phyloP scores from a whole-genome alignment of 37 sponge, comb jelly and placozoan species.

The Crambe crambe region DNA sequence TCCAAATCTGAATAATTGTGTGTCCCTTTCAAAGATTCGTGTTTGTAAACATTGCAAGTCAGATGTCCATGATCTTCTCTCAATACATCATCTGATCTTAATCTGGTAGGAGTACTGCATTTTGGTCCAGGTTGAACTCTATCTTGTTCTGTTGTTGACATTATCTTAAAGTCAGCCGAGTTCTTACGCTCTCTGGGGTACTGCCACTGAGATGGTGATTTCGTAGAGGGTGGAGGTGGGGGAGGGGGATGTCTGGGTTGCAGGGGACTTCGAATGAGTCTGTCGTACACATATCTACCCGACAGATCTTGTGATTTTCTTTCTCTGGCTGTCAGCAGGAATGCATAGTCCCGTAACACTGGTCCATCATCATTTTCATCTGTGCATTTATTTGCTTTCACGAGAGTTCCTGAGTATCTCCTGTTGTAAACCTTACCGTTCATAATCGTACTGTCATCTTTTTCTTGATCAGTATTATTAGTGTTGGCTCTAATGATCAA shows the following conservation, averaged over 20 bases:
- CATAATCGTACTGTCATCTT: not conserved
- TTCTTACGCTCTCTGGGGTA: not conserved
- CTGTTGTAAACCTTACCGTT: constrained; percentile 14
- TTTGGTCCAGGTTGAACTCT: not conserved
- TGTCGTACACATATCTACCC: constrained; percentile 24
- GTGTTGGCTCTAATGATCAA: constrained; percentile 9
- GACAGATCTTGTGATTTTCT: constrained; percentile 13
- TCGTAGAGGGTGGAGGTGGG: no score
- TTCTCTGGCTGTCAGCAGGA: constrained; percentile 9
- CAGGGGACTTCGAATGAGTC: constrained; percentile 11
- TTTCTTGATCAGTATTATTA: not conserved
- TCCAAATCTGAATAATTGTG: not conserved
- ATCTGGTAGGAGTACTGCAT: not conserved
- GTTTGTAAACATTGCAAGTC: no score
- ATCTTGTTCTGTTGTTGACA: not conserved
- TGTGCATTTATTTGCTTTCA: constrained; percentile 11
- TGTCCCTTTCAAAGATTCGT: not conserved
- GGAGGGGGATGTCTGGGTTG: not conserved
- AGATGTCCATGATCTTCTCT: not conserved
- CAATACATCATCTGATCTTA: not conserved
- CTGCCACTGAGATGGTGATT: no score
- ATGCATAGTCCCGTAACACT: constrained; percentile 16
- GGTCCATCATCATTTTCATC: constrained; percentile 42
- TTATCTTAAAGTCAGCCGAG: not conserved
- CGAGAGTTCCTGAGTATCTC: constrained; percentile 39